phyloP scores from a whole-genome alignment of 1,140 invertebrate genomes.

The Leptinotarsa undecemlineata region DNA sequence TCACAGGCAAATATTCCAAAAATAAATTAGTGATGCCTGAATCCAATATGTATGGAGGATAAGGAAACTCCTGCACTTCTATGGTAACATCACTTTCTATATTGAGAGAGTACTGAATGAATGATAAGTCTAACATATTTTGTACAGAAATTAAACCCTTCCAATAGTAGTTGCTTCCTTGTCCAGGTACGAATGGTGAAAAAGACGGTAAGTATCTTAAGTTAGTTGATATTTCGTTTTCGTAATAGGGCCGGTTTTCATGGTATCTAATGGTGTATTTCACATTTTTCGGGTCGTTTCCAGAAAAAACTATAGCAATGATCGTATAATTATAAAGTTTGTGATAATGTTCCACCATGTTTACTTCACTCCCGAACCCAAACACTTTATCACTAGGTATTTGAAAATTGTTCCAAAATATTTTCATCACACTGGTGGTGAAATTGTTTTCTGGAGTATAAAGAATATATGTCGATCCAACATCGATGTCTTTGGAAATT shows the following conservation, averaged over 20 bases:
- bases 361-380: constrained; percentile 26
- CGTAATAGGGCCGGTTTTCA: constrained; percentile 16
- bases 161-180: constrained; percentile 19
- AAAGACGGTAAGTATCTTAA: constrained; percentile 22
- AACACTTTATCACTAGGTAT: constrained; percentile 52
- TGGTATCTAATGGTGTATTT: constrained; percentile 44
- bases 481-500: constrained; percentile 33
- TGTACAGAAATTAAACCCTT: constrained; percentile 45
- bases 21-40: constrained; percentile 42
- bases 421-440: constrained; percentile 49
- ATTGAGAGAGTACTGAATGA: constrained; percentile 39
- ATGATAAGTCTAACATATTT: constrained; percentile 46
- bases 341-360: constrained; percentile 37
- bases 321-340: constrained; percentile 31
- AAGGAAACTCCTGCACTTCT: constrained; percentile 49
- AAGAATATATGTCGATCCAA: constrained; percentile 45
- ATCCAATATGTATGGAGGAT: constrained; percentile 49
- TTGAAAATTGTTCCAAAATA: constrained; percentile 50
- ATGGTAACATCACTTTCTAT: constrained; percentile 20
- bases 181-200: constrained; percentile 25
- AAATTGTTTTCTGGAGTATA: constrained; percentile 52
- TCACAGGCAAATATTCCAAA: constrained; percentile 43
- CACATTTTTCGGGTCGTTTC: constrained; percentile 33
- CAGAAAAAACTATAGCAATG: constrained; percentile 46
- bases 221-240: constrained; percentile 8